phyloP scores from a whole-genome alignment of 1,140 invertebrate species.

The Trypoxylus dichotomus region DNA sequence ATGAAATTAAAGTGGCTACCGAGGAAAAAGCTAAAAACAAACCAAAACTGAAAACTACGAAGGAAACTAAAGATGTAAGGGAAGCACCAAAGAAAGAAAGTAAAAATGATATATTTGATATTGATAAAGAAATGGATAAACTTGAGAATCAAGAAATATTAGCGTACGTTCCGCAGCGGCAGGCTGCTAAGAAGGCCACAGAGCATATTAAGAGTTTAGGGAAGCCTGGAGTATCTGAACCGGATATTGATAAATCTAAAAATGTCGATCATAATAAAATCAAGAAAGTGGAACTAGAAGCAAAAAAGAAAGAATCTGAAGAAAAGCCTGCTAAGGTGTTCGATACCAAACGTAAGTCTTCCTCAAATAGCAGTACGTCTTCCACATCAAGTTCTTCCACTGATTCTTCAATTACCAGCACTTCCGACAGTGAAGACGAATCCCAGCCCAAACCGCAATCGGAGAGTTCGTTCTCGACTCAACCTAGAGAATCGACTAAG shows the following conservation, averaged over 20 bases:
- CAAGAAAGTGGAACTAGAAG: constrained; percentile 41
- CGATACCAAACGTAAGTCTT: constrained; percentile 51
- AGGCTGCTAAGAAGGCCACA: constrained; percentile 88
- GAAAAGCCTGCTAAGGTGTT: constrained; percentile 45
- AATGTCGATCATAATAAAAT: constrained; percentile 37
- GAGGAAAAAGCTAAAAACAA: constrained; percentile 52
- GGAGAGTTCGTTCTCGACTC: constrained; percentile 44
- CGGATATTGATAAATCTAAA: constrained; percentile 45
- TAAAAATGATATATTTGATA: constrained; percentile 62
- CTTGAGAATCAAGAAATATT: constrained; percentile 68
- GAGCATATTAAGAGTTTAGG: constrained; percentile 83
- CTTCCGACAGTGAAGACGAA: constrained; percentile 53
- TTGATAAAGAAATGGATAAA: constrained; percentile 65
- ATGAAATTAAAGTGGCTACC: constrained; percentile 44
- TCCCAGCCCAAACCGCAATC: constrained; percentile 46
- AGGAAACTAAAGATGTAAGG: constrained; percentile 41
- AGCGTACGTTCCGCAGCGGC: constrained; percentile 84
- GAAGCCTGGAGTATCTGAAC: constrained; percentile 55
- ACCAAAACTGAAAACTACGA: constrained; percentile 43
- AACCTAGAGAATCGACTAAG: constrained; percentile 44
- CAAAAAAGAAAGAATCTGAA: constrained; percentile 43
- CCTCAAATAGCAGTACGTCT: constrained; percentile 53
- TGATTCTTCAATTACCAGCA: constrained; percentile 51
- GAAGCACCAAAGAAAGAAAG: constrained; percentile 42
- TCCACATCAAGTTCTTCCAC: constrained; percentile 51